A percentile compares a stretch with the other conserved stretches of the same genome.
phyloP scores from a whole-genome alignment of 2,113 vertebrate species.

The Zonotrichia leucophrys region DNA sequence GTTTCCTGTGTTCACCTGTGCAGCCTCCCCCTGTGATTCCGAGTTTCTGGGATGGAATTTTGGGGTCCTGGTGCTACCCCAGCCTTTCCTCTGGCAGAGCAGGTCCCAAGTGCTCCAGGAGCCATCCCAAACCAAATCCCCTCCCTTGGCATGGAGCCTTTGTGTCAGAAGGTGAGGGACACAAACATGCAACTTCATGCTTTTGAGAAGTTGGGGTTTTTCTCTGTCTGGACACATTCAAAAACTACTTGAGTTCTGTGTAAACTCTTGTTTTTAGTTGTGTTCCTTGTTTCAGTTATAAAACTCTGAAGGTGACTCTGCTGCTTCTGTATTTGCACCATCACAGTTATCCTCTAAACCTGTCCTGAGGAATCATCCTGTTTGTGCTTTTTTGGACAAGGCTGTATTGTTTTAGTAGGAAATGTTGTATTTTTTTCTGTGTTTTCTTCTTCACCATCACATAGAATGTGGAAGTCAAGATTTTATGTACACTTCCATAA shows the following conservation, averaged over 20 bases:
- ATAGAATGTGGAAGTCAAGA: not conserved
- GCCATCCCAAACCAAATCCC: not conserved
- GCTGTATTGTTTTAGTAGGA: not conserved
- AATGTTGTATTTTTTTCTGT: not conserved
- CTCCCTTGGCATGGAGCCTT: not conserved
- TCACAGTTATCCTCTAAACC: not conserved
- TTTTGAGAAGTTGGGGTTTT: not conserved
- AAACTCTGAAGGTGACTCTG: not conserved
- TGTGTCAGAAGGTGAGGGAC: not conserved
- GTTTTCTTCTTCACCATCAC: not conserved
- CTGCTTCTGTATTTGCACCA: not conserved
- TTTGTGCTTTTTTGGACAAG: not conserved
- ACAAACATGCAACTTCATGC: not conserved
- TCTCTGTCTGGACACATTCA: not conserved
- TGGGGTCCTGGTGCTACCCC: not conserved
- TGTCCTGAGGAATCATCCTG: rapidly evolving
- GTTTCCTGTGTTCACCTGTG: not conserved
- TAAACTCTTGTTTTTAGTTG: not conserved
- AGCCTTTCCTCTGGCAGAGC: not conserved
- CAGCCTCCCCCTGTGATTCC: not conserved
- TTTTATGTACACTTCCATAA: rapidly evolving
- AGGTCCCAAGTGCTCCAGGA: not conserved
- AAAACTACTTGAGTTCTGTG: not conserved
- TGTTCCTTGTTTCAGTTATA: not conserved
- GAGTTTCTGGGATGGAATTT: not conserved